Percentiles rank a stretch among this genome's conserved stretches.
phyloP scores from a whole-genome alignment of 2,113 vertebrate species.

The Trichechus manatus region DNA sequence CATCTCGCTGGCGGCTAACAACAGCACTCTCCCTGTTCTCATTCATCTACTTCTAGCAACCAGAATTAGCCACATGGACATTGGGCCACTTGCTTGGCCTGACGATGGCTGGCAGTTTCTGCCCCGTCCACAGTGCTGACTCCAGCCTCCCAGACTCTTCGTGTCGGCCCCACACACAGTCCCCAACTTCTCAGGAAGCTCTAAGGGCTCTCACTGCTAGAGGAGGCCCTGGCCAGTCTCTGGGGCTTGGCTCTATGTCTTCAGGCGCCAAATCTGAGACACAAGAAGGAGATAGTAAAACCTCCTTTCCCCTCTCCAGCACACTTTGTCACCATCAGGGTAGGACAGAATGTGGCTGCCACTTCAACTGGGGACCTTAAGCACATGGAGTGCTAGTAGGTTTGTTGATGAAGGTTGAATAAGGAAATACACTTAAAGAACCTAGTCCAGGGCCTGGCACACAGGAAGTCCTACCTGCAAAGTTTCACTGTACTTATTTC shows the following conservation, averaged over 20 bases:
- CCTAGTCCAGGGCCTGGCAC: background rate
- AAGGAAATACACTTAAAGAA: background rate
- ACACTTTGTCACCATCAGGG: too few relatives aligned
- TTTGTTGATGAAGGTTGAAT: background rate
- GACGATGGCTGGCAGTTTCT: background rate
- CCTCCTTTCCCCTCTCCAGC: background rate
- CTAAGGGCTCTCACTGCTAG: background rate
- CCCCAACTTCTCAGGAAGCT: background rate
- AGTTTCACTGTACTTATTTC: background rate
- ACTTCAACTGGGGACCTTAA: background rate
- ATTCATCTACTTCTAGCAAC: background rate
- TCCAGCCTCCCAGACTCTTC: background rate
- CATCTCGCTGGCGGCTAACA: background rate
- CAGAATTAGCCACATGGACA: background rate
- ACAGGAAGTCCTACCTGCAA: background rate
- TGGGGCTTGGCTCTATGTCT: background rate
- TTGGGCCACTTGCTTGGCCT: rapidly evolving
- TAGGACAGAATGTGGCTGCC: background rate
- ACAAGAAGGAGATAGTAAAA: background rate
- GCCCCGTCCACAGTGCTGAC: background rate
- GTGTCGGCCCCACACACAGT: background rate
- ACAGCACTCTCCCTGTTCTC: background rate
- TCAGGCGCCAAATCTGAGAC: background rate
- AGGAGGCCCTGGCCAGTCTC: background rate
- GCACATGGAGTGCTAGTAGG: rapidly evolving